These are phyloP conservation scores for Lutjanus argentimaculatus DNA, from an alignment of 2,797 vertebrate genomes.

Conservation along the genomic window DNA sequence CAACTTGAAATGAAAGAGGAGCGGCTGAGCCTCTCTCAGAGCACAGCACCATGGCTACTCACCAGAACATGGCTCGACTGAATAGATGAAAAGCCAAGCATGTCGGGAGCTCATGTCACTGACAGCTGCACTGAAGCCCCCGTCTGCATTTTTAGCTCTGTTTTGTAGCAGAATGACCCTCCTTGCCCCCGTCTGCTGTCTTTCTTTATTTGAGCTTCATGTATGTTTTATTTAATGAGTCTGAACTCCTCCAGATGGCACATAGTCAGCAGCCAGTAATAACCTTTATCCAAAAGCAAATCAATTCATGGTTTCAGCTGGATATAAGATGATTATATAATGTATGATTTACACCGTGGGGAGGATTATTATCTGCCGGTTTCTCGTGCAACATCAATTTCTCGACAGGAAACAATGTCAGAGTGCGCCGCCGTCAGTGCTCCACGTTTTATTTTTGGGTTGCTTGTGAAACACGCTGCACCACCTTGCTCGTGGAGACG, in stretches of 20 bases:
- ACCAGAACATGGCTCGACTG: slow-evolving; percentile 66
- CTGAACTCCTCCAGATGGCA: slow-evolving; percentile 21
- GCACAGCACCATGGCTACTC: slow-evolving; percentile 71
- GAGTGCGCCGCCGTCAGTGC: neutral
- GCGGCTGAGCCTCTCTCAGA: slow-evolving; percentile 50
- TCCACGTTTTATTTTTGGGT: slow-evolving; percentile 34
- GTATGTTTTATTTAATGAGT: slow-evolving; percentile 33
- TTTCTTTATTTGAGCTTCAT: slow-evolving; percentile 24
- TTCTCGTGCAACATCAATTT: slow-evolving; percentile 8
- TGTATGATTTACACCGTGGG: neutral
- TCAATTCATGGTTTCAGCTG: neutral
- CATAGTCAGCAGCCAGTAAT: neutral
- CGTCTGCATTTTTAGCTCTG: slow-evolving; percentile 39
- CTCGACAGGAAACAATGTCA: slow-evolving; percentile 6
- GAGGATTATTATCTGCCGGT: neutral
- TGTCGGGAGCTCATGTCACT: slow-evolving; percentile 69
- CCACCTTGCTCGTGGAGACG: slow-evolving; percentile 30
- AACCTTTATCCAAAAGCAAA: neutral
- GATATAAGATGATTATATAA: no score
- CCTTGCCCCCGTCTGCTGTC: neutral
- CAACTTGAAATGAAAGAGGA: slow-evolving; percentile 57
- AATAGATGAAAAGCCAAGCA: slow-evolving; percentile 78
- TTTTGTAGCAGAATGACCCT: slow-evolving; percentile 39
- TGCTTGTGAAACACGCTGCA: slow-evolving; percentile 36
- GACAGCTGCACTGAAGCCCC: slow-evolving; percentile 70